Evolutionary conservation across 2,113 vertebrate genomes (phyloP), one percentile per base, ranked within the genome.

Genomic region (Melanostigma gelatinosum): DNA sequence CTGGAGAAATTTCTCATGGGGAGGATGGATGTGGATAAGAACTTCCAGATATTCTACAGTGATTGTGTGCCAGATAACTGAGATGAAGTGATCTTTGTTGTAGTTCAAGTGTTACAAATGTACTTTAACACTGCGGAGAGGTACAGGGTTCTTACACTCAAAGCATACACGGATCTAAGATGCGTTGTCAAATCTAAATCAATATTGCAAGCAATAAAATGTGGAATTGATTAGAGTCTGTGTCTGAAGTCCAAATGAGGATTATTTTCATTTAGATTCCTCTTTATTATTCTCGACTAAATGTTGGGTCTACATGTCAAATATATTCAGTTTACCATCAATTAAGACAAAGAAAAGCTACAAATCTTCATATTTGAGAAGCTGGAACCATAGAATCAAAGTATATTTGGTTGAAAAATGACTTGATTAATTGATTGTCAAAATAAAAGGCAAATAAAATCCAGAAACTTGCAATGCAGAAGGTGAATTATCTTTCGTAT

Each of bases 1-100:
- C 90, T 94, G 72, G 93, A 95, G 87, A 93, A 86, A 70, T 94
- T 94, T 81, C 89, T 95, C 16, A 93, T 88, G 32, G 88, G 88
- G 18, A 89, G 87, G 80, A 93, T 94, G 93, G 83, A 93, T 15
- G 93, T 94, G 48, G 93, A 94, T 80, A 92, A 89, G 78, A 93
- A 94, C 85, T 94, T 94, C 76, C 93, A 95, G 88, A 92, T 95
- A 44, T 95, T 94, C 83, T 93, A 94, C 54, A 93, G 88, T 6
- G 92, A 95, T 83, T 95, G 93, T 77, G 84, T 93, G 27, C 77
- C 91, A 57, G 90, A 94, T 20, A 86, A 29, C 9, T 94, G 63
- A 91, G 57, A 46, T 29, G 6, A 57, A 34, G 40, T 32, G 54
- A 2, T 7, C 12, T 29, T 34, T 46, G 11, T 32, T 76, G 4